Percentiles rank a stretch among this genome's conserved stretches.
phyloP scores from a whole-genome alignment of 2,113 vertebrate genomes.

The Clupea harengus region DNA sequence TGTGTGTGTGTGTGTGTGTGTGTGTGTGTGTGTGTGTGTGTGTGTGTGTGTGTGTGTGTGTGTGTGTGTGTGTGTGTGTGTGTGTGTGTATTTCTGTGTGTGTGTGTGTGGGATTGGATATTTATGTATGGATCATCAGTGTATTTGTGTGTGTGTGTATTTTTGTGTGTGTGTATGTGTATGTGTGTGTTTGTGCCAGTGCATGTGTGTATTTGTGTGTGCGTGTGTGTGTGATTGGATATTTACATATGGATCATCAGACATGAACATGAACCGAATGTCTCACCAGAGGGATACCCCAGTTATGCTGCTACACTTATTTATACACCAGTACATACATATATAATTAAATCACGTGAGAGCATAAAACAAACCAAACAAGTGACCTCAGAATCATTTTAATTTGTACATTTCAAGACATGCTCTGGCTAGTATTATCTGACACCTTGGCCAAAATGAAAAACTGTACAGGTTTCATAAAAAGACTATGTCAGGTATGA shows the following conservation, averaged over 20 bases:
- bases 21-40: conserved; percentile 7
- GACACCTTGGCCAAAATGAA: too few relatives aligned
- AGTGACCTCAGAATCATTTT: too few relatives aligned
- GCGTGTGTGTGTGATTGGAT: background rate
- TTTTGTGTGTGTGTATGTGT: background rate
- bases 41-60: background rate
- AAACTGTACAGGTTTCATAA: too few relatives aligned
- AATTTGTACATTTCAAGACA: too few relatives aligned
- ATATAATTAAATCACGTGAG: too few relatives aligned
- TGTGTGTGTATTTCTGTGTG: background rate
- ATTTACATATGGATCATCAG: background rate
- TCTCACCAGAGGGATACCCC: background rate
- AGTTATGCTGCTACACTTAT: too few relatives aligned
- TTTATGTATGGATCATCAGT: too few relatives aligned
- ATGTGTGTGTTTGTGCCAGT: background rate
- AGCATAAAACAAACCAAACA: too few relatives aligned
- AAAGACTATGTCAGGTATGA: too few relatives aligned
- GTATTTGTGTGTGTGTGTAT: background rate
- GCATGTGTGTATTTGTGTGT: background rate
- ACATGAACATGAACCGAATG: background rate
- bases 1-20: conserved; percentile 10
- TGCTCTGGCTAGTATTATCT: too few relatives aligned
- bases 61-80: background rate
- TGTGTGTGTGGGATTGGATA: too few relatives aligned
- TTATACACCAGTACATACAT: too few relatives aligned